Conservation (phyloP, 2,888 invertebrate species). For the Bombylius major region DNA sequence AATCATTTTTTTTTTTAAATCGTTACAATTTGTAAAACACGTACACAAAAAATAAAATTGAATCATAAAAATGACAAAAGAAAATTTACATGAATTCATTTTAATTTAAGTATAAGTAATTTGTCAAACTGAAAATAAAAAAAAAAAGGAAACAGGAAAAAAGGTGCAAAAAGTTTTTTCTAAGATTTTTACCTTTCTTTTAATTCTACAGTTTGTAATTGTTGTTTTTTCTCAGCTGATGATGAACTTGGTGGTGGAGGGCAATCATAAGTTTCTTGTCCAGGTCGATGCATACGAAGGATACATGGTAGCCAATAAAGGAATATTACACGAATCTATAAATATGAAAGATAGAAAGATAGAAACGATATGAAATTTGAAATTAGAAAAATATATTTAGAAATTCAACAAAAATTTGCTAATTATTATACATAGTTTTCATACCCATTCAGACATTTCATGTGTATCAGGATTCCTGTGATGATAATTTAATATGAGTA, state of each 20-base stretch:
- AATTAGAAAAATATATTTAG: neutral
- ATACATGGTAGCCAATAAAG: slow-evolving; percentile 96
- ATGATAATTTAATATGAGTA: slow-evolving; percentile 95
- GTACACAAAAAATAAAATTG: too few species aligned
- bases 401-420: slow-evolving; percentile 12
- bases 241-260: slow-evolving; percentile 45
- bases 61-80: neutral
- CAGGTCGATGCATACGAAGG: slow-evolving; percentile 79
- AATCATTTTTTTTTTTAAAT: neutral
- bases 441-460: slow-evolving; percentile 94
- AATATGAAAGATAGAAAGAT: neutral
- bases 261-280: slow-evolving; percentile 42
- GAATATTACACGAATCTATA: slow-evolving; percentile 78
- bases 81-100: neutral
- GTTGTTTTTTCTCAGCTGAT: slow-evolving; percentile 46
- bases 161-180: neutral
- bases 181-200: slow-evolving; percentile 49
- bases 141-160: too few species aligned
- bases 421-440: slow-evolving; percentile 27
- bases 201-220: slow-evolving; percentile 71
- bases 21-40: neutral
- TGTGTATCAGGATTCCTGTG: slow-evolving; percentile 94
- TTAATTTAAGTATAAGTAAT: too few species aligned
- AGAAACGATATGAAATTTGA: neutral
- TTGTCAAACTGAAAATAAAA: too few species aligned